Base-by-base conservation (phyloP, 2,888 invertebrate species). In the Andrena fulva region DNA sequence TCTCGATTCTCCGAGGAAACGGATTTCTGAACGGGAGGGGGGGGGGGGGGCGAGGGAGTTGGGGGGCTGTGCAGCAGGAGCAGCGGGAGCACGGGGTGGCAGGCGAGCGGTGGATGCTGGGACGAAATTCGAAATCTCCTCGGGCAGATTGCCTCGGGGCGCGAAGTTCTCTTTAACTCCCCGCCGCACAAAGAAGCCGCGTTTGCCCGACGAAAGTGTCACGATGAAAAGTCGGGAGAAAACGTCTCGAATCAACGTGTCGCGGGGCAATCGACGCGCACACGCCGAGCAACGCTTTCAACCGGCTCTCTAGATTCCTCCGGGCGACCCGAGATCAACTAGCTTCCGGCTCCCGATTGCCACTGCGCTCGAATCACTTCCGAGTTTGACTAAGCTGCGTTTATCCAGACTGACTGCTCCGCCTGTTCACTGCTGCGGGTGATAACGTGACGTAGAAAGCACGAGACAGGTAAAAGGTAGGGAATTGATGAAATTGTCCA, bases 101-200 rank as follows among this genome's bases (percentile, higher is more conserved):
- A 42, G 24, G 56, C 56, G 56, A 54, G 33, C 20, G 62, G 31
- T 8, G 31, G 72, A 71, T 62, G 48, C 67, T 59, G 70, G 77
- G 78, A 73, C 77, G 89, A 89, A 89, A 89, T 88, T 88, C 85
- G 82, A 86, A 85, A 88, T 81, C 88, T 76, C 87, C 86, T 86
- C 75, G 75, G 82, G 82, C 80, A 79, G 85, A 87, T 89, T 87
- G 87, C 89, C 85, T 80, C 77, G 79, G 83, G 87, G 70, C 87
- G 77, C 85, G 69, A 85, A 87, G 71, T 86, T 89, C 87, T 84
- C 83, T 85, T 88, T 88, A 88, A 88, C 85, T 85, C 82, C 59
- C 31, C 52, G 83, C 75, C 79, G 87, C 85, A 88, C 89, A 87
- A 88, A 87, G 87, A 85, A 82, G 56, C 71, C 85, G 74, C 85